These are phyloP conservation scores for Steatornis caripensis DNA, from an alignment of 2,113 vertebrate species.

Conservation along the genomic window DNA sequence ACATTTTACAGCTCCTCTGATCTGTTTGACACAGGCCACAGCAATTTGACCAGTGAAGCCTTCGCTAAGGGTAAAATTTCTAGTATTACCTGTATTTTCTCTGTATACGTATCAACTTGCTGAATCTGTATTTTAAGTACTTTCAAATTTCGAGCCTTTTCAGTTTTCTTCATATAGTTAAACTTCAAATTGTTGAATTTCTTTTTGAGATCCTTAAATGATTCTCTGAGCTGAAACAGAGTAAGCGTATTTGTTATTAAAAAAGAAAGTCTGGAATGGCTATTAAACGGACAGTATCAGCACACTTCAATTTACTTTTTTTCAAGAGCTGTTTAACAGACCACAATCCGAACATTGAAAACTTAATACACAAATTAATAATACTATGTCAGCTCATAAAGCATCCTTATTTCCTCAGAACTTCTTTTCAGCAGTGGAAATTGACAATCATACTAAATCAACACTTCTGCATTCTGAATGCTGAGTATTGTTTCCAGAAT, in stretches of 20 bases:
- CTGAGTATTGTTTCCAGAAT: neutral
- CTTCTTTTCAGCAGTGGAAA: neutral
- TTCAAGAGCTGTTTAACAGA: neutral
- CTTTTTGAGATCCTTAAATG: slow-evolving; percentile 88
- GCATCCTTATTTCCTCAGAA: neutral
- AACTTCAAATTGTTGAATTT: slow-evolving; percentile 91
- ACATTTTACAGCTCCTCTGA: neutral
- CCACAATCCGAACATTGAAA: neutral
- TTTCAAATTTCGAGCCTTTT: slow-evolving; percentile 83
- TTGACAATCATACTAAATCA: neutral
- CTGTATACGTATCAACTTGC: slow-evolving; percentile 78
- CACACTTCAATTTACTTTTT: neutral
- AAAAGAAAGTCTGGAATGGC: too few relatives aligned
- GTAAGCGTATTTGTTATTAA: neutral
- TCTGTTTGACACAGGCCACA: neutral
- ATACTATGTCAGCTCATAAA: neutral
- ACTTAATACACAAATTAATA: neutral
- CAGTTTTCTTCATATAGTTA: slow-evolving; percentile 84
- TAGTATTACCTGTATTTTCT: slow-evolving; percentile 80
- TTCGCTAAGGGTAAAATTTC: neutral
- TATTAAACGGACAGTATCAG: too few relatives aligned
- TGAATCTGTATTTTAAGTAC: slow-evolving; percentile 82
- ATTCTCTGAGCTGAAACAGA: slow-evolving; percentile 80
- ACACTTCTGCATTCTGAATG: neutral
- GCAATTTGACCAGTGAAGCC: neutral